Percentiles rank a stretch among this genome's conserved stretches.
Conservation (phyloP, 2,797 vertebrate species). For the Rhinatrema bivittatum region DNA sequence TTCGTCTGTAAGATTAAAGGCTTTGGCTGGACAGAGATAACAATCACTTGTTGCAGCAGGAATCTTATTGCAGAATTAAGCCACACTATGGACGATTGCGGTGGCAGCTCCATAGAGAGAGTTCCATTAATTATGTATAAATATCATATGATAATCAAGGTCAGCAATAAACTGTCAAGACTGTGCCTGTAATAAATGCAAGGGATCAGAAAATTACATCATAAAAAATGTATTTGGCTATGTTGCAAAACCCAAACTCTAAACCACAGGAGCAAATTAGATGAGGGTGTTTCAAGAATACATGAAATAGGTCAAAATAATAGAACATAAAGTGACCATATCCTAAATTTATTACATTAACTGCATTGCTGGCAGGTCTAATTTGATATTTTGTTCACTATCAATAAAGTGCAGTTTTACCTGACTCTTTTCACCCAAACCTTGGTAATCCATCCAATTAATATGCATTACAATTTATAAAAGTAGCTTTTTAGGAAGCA, state of each 20-base stretch:
- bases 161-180: slow-evolving; percentile 26
- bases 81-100: not conserved
- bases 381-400: not conserved
- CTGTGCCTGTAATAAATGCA: slow-evolving; percentile 35
- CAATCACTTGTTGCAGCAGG: not conserved
- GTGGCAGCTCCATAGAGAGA: slow-evolving; percentile 7
- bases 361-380: slow-evolving; percentile 9
- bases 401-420: slow-evolving; percentile 8
- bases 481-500: too few relatives aligned
- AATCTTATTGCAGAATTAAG: slow-evolving; percentile 12
- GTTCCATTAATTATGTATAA: slow-evolving; percentile 24
- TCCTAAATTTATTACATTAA: slow-evolving; percentile 15
- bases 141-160: slow-evolving; percentile 37
- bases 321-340: slow-evolving; percentile 13
- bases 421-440: too few relatives aligned
- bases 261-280: slow-evolving; percentile 29
- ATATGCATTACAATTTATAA: too few relatives aligned
- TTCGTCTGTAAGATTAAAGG: not conserved
- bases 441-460: too few relatives aligned
- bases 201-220: slow-evolving; percentile 43
- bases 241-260: slow-evolving; percentile 32
- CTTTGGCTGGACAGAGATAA: not conserved
- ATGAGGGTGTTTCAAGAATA: slow-evolving; percentile 41
- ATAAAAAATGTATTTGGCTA: slow-evolving; percentile 29
- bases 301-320: slow-evolving; percentile 18